phyloP scores from a whole-genome alignment of 2,797 vertebrate genomes.

The Bovichtus variegatus region DNA sequence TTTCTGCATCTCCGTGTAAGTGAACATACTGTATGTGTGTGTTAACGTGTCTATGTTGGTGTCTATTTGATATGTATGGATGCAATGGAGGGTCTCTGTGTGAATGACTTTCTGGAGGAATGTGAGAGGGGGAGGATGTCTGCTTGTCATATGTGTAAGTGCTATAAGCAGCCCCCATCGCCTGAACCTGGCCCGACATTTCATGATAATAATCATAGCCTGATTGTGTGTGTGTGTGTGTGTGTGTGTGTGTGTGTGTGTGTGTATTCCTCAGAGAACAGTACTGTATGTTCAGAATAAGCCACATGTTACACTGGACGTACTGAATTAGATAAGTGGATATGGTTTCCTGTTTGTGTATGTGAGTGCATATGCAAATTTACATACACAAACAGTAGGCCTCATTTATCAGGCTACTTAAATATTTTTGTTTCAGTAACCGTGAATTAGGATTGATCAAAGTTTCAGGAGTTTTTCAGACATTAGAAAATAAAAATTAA shows the following conservation, averaged over 20 bases:
- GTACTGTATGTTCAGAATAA: slow-evolving; percentile 38
- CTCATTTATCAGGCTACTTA: slow-evolving; percentile 12
- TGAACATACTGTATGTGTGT: neutral
- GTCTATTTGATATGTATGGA: slow-evolving; percentile 74
- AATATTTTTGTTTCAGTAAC: slow-evolving; percentile 14
- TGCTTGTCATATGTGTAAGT: slow-evolving; percentile 69
- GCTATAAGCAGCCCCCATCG: slow-evolving; percentile 48
- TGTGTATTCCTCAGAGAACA: slow-evolving; percentile 34
- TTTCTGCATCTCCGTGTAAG: slow-evolving; percentile 28
- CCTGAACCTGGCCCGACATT: slow-evolving; percentile 53
- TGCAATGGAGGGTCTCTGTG: slow-evolving; percentile 63
- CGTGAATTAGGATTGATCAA: neutral
- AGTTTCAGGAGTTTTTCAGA: neutral
- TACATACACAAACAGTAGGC: slow-evolving; percentile 7
- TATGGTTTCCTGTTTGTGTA: slow-evolving; percentile 46
- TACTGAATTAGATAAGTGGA: slow-evolving; percentile 20
- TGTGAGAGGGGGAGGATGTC: slow-evolving; percentile 69
- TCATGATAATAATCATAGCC: slow-evolving; percentile 68
- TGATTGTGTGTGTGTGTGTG: slow-evolving; percentile 54
- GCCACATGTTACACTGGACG: slow-evolving; percentile 40
- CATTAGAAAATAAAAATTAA: neutral
- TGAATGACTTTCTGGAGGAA: slow-evolving; percentile 67
- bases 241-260: slow-evolving; percentile 21
- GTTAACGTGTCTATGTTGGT: slow-evolving; percentile 22
- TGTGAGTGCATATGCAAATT: slow-evolving; percentile 35